Percentiles rank a stretch among this genome's conserved stretches.
phyloP scores from a whole-genome alignment of 1,140 invertebrate genomes.

The Drosophila repletoides region DNA sequence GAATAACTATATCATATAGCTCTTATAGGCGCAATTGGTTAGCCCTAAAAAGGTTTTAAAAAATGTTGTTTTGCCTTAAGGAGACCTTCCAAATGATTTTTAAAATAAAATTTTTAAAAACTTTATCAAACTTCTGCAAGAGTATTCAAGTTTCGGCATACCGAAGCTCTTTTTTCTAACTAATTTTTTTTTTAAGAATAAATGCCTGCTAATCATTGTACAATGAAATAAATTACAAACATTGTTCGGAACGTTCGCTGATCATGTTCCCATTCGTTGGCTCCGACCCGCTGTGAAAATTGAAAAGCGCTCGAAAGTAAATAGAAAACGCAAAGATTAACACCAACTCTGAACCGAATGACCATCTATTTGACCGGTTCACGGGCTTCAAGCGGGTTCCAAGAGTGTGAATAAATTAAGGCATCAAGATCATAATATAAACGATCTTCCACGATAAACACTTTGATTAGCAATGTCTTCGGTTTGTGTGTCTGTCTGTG shows the following conservation, averaged over 20 bases:
- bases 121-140: no score
- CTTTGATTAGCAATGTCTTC: conserved; percentile 69
- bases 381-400: conserved; percentile 27
- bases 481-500: conserved; percentile 1
- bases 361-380: no score
- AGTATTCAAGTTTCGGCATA: no score
- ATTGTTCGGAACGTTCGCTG: conserved; percentile 51
- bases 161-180: no score
- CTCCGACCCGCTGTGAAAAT: conserved; percentile 77
- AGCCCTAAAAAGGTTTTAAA: no score
- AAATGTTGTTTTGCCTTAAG: no score
- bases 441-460: conserved; percentile 77
- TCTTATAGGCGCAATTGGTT: no score
- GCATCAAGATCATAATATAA: conserved; percentile 80
- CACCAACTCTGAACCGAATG: conserved; percentile 42
- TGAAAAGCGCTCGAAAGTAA: conserved; percentile 76
- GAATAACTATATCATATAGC: no score
- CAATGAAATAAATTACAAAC: conserved; percentile 81
- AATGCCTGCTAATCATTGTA: conserved; percentile 79
- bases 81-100: no score
- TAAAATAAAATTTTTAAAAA: no score
- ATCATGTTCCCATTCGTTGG: conserved; percentile 16
- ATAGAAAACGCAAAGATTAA: conserved; percentile 73
- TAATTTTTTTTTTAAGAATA: no score
- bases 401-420: conserved; percentile 80